phyloP scores from a whole-genome alignment of 1,140 invertebrate genomes.

The Daktulosphaira vitifoliae region DNA sequence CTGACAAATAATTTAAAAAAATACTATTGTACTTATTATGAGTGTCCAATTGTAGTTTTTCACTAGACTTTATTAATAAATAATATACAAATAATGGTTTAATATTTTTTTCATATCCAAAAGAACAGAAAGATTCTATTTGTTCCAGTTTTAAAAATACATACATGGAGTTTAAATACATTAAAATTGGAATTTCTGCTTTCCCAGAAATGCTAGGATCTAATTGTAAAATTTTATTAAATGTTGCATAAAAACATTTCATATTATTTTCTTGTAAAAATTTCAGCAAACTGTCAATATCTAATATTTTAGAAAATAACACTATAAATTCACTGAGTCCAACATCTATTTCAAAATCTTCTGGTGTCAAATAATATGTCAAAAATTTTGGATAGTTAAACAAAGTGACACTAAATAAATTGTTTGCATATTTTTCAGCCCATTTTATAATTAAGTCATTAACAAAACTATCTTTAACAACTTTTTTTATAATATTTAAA shows the following conservation, averaged over 20 bases:
- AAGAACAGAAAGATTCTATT: constrained; percentile 38
- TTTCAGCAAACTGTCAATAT: constrained; percentile 36
- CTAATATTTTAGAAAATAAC: constrained; percentile 38
- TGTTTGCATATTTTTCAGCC: constrained; percentile 32
- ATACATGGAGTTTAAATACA: constrained; percentile 40
- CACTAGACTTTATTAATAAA: constrained; percentile 38
- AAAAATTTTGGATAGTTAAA: constrained; percentile 37
- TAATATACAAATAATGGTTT: constrained; percentile 38
- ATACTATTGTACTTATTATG: constrained; percentile 36
- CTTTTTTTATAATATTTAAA: constrained; percentile 32
- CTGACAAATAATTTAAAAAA: constrained; percentile 39
- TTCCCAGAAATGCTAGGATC: constrained; percentile 31
- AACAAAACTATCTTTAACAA: constrained; percentile 36
- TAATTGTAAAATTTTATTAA: constrained; percentile 36
- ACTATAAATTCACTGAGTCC: constrained; percentile 37
- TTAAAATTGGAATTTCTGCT: constrained; percentile 37
- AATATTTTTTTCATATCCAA: constrained; percentile 37
- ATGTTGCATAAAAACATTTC: constrained; percentile 38
- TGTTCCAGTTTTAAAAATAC: constrained; percentile 40
- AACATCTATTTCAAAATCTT: constrained; percentile 37
- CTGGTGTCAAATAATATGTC: constrained; percentile 32
- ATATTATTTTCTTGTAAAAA: constrained; percentile 35
- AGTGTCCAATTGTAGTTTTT: constrained; percentile 34
- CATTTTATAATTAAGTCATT: constrained; percentile 35
- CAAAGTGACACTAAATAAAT: background rate